Base-by-base conservation (phyloP, 2,113 vertebrate species). In the Prochilodus magdalenae region DNA sequence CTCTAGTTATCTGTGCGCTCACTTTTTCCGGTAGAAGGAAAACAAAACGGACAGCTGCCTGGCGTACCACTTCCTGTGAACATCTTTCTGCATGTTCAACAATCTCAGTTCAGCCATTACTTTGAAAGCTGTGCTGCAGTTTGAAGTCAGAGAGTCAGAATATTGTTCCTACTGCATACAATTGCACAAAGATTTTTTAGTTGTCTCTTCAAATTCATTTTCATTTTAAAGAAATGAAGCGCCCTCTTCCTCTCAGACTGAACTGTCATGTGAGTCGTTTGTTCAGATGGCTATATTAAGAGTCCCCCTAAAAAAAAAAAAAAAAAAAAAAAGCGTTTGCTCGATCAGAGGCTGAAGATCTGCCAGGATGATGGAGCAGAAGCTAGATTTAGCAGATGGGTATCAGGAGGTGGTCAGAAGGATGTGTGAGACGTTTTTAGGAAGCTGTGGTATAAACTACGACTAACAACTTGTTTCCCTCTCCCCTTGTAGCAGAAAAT, bases 1-100 rank as follows among this genome's bases (percentile, higher is more conserved):
- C 27, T 27, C 29, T n/a, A n/a, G 26, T 75, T 65, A 27, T 69
- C 33, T 40, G 36, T 36, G 18, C n/a, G n/a, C 53, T 20, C 47
- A 51, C 57, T 57, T 33, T 60, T 84, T 75, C 62, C 20, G 33
- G n/a, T 81, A 5, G 74, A 66, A 75, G 79, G 60, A 81, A 73
- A 73, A 2, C 27, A 30, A 73, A 29, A 65, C 11, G 66, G 40
- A 47, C 44, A 26, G 29, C 27, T 70, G 70, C 73, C 47, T 70
- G 44, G 63, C 11, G 44, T 49, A 40, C 44, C 57, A 81, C 71
- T 81, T 81, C 79, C 79, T 74, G 29, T 74, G 63, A 22, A 27
- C 51, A 55, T 73, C 59, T 36, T 6, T 55, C 63, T 60, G 8
- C 2, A 12, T 12, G n/a, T 60, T 60, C 2, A 11, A 26, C 57